Base-by-base conservation (phyloP, 2,888 invertebrate species). In the Epicampocera succincta region DNA sequence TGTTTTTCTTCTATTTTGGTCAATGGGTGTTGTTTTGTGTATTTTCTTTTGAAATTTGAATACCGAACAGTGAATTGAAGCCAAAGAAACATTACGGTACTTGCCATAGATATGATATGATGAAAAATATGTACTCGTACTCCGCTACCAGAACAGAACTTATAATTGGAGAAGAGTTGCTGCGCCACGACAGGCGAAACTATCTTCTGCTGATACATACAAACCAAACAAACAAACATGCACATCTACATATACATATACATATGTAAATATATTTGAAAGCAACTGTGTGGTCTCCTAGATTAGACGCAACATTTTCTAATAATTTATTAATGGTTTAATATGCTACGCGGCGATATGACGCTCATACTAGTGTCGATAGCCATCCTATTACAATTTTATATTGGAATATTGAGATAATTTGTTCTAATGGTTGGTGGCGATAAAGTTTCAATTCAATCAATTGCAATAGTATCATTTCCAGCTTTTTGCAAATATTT, bases 91-190 rank as follows among this genome's bases (percentile, higher is more conserved):
- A 82, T 82, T 82, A 82, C 82, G 82, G 82, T 82, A 78, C 78
- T 71, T 82, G 52, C 54, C 17, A 60, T 17, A 48, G 82, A 82
- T 82, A 82, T 82, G 78, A 78, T 78, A 82, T 71, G 69, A 65
- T 74, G 69, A 66, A 82, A 73, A 71, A 42, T 61, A 12, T 73
- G 15, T 63, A 61, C 40, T 42, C 42, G 3, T 40, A 15, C 21
- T 21, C 11, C 21, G 15, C 44, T 40, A 21, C 21, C 12, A 33
- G 15, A 44, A 73, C 12, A 33, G 15, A 44, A 73, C 56, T 74
- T 77, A 71, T 78, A 82, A 82, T 78, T 82, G 82, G 65, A 74
- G 46, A 74, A 68, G 44, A 74, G 48, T 56, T 69, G 58, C 3
- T 6, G 33, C 66, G 33, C 13, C 29, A 29, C 38, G 1, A 50